Evolutionary conservation across 1,140 invertebrate genomes (phyloP).

Genomic region (Drosophila malerkotliana): DNA sequence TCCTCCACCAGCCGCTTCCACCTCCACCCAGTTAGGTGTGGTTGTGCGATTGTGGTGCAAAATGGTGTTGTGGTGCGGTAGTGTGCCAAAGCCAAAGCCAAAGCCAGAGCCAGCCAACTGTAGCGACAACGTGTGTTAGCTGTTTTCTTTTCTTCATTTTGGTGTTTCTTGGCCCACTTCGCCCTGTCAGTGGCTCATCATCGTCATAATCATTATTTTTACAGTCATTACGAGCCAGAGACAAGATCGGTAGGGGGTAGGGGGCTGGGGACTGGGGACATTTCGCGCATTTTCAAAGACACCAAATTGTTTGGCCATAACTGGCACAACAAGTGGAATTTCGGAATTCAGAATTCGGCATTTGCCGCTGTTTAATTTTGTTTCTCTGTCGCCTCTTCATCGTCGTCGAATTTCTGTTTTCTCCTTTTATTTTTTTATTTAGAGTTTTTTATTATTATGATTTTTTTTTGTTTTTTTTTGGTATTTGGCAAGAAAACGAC

Average conservation of each 20-base stretch:
- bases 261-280: constrained; percentile 35
- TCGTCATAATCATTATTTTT: constrained; percentile 22
- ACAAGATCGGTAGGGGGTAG: not conserved
- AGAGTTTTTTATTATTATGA: constrained; percentile 1
- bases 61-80: constrained; percentile 8
- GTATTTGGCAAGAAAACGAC: constrained; percentile 68
- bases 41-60: constrained; percentile 18
- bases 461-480: constrained; percentile 16
- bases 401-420: constrained; percentile 57
- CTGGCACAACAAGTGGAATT: constrained; percentile 64
- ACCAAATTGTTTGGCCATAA: constrained; percentile 70
- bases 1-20: constrained; percentile 18
- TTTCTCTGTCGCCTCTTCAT: constrained; percentile 16
- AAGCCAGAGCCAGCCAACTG: constrained; percentile 18
- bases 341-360: constrained; percentile 47
- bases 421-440: constrained; percentile 23
- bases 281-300: constrained; percentile 68
- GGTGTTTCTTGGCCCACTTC: constrained; percentile 20
- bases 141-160: constrained; percentile 27
- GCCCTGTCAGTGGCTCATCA: constrained; percentile 29
- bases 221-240: not conserved
- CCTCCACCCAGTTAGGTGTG: constrained; percentile 55
- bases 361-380: constrained; percentile 54
- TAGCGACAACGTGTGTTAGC: constrained; percentile 34
- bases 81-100: constrained; percentile 21